Base-by-base conservation (phyloP, 2,797 vertebrate species). In the Cirrhinus molitorella region DNA sequence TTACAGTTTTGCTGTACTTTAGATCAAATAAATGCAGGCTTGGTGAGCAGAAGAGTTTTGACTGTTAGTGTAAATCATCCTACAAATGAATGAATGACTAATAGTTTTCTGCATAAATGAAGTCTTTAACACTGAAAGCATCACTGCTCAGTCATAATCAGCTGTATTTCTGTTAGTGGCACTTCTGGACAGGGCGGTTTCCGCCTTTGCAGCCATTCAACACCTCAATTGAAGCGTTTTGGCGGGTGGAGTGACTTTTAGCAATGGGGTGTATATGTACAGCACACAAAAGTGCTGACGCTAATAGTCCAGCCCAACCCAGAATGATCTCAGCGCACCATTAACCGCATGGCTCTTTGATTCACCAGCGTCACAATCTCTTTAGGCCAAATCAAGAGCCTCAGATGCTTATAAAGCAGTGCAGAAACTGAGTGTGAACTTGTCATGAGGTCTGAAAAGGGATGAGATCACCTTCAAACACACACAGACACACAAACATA, bases 271-370 rank as follows among this genome's bases (percentile, higher is more conserved):
- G 76, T 71, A 81, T 72, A 21, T 78, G 61, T 51, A 72, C 45
- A 68, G 66, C 80, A 40, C n/a, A 75, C 76, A 86, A 75, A 79
- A 61, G 65, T 77, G 82, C 87, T 71, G 85, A 85, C 70, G 81
- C 21, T 53, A 68, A 43, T 81, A 47, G 51, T 85, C 59, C 80
- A 66, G 75, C 78, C 72, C 55, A 53, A 83, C 79, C 68, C 63
- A n/a, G 31, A 63, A 72, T 40, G 49, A 81, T 75, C 55, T 70
- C 72, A 76, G 73, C 5, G 53, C 63, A 47, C 51, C 45, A 51
- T 79, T 25, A 63, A 25, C 71, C 49, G 49, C 21, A 77, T 21
- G 66, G 74, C 31, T 53, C 70, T 51, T 67, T 80, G 65, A 45
- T 23, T 28, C 68, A 7, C 8, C 28, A 23, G 3, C 28, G 19